Conservation (phyloP, 2,113 vertebrate genomes). For the Grammatotria lemairii region DNA sequence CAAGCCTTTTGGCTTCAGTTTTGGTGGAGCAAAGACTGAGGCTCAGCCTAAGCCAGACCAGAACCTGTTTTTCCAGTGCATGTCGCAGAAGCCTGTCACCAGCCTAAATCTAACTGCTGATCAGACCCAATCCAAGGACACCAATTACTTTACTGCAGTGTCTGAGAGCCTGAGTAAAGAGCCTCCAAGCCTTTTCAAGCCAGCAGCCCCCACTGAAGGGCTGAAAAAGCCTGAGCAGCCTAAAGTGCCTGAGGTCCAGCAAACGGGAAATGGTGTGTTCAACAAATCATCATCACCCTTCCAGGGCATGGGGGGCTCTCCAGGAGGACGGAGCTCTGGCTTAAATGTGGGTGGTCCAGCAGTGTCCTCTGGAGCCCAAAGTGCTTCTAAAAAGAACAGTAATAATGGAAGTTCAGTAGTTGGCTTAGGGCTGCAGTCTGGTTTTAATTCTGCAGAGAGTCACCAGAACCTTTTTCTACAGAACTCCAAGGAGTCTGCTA, state of each 20-base stretch:
- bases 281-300: slow-evolving; percentile 83
- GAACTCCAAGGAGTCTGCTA: slow-evolving; percentile 86
- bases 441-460: slow-evolving; percentile 71
- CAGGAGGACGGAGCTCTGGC: slow-evolving; percentile 34
- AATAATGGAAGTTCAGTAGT: slow-evolving; percentile 43
- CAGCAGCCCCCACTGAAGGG: slow-evolving; percentile 54
- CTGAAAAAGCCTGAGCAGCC: slow-evolving; percentile 72
- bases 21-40: slow-evolving; percentile 76
- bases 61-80: slow-evolving; percentile 98
- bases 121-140: slow-evolving; percentile 60
- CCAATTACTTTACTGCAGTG: slow-evolving; percentile 86
- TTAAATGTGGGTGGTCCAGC: slow-evolving; percentile 25
- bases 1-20: slow-evolving; percentile 83
- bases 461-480: slow-evolving; percentile 97
- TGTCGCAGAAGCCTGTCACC: slow-evolving; percentile 86
- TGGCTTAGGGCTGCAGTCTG: slow-evolving; percentile 51
- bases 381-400: slow-evolving; percentile 39
- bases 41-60: slow-evolving; percentile 75
- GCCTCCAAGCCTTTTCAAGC: slow-evolving; percentile 71
- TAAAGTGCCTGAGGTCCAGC: slow-evolving; percentile 79
- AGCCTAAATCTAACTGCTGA: slow-evolving; percentile 51
- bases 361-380: slow-evolving; percentile 31
- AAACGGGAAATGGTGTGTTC: slow-evolving; percentile 77
- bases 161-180: slow-evolving; percentile 86
- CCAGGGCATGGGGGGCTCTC: slow-evolving; percentile 64